Conservation (phyloP, 2,888 invertebrate genomes). For the Ectropis crepuscularia region DNA sequence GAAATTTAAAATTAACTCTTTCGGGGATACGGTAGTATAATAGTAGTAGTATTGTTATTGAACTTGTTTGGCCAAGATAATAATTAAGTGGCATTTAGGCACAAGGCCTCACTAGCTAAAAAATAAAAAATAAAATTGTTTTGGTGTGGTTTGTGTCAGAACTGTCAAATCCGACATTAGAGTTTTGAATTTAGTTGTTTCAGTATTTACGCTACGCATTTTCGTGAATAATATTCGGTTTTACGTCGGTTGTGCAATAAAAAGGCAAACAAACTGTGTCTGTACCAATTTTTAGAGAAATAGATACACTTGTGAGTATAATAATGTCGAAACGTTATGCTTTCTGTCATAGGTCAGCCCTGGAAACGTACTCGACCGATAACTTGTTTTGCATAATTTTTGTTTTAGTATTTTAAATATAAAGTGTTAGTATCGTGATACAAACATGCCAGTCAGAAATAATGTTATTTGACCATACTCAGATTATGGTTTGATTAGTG, state of each 20-base stretch:
- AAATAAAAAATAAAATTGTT: too few species aligned
- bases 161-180: slow-evolving; percentile 56
- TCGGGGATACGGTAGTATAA: too few species aligned
- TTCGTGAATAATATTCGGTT: slow-evolving; percentile 43
- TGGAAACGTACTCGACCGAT: slow-evolving; percentile 7
- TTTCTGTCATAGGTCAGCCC: slow-evolving; percentile 12
- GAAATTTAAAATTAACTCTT: too few species aligned
- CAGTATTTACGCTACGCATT: slow-evolving; percentile 63
- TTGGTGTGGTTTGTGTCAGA: background rate
- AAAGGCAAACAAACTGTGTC: slow-evolving; percentile 8
- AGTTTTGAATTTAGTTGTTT: slow-evolving; percentile 13
- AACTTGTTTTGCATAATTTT: slow-evolving; percentile 32
- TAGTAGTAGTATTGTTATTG: too few species aligned
- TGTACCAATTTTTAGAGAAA: slow-evolving; percentile 13
- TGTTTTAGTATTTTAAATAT: slow-evolving; percentile 15
- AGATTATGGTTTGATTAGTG: slow-evolving; percentile 17
- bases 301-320: slow-evolving; percentile 33
- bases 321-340: slow-evolving; percentile 9
- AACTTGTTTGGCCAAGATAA: too few species aligned
- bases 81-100: too few species aligned
- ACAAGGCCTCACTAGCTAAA: too few species aligned
- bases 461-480: background rate
- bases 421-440: slow-evolving; percentile 24
- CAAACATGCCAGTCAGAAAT: slow-evolving; percentile 13
- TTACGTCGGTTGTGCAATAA: slow-evolving; percentile 29